Evolutionary conservation across 2,888 invertebrate species (phyloP).

Genomic region (Synergus itoensis): DNA sequence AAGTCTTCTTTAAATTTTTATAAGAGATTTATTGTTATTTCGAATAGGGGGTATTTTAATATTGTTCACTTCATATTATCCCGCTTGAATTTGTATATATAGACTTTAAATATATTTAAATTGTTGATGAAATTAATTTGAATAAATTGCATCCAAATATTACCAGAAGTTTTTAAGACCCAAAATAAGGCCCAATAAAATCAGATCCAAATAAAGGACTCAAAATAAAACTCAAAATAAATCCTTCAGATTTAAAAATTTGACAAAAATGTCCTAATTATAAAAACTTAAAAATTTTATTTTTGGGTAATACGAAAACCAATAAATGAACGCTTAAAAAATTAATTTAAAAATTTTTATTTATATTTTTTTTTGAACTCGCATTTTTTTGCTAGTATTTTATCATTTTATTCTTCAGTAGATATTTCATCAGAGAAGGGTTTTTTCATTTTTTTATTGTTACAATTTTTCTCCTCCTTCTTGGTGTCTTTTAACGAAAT

Average conservation of each 20-base stretch:
- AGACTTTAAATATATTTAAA: background rate
- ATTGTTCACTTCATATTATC: too few relatives aligned
- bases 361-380: background rate
- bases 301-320: background rate
- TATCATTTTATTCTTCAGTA: background rate
- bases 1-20: background rate
- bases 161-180: background rate
- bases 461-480: background rate
- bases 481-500: background rate
- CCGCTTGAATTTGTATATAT: background rate
- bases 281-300: background rate
- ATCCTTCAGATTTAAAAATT: too few relatives aligned
- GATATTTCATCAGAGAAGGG: background rate
- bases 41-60: background rate
- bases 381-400: background rate
- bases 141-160: background rate
- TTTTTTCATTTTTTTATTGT: background rate
- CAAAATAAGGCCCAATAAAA: too few relatives aligned
- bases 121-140: background rate
- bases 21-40: background rate
- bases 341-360: background rate
- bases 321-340: background rate
- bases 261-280: too few relatives aligned
- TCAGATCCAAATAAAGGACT: too few relatives aligned
- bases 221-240: too few relatives aligned